Evolutionary conservation across 1,140 invertebrate species (phyloP).

Genomic region (Prorops nasuta): DNA sequence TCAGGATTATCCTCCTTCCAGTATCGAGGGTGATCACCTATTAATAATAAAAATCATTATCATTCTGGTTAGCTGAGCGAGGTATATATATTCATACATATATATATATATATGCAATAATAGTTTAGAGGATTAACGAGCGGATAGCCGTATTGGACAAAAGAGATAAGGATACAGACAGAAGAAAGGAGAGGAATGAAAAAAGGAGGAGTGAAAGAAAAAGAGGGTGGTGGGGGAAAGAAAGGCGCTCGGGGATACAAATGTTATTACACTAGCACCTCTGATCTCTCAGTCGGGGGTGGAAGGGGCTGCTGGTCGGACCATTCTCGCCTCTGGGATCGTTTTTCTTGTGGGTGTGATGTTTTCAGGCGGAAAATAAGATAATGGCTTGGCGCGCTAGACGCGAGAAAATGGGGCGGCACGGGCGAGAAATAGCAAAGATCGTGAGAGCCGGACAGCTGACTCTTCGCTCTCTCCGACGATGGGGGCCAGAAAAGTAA

Average conservation of each 20-base stretch:
- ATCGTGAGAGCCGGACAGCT: conserved; percentile 44
- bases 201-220: not conserved
- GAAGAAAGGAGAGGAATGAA: not conserved
- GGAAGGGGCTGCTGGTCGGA: conserved; percentile 21
- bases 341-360: conserved; percentile 52
- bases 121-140: too few relatives aligned
- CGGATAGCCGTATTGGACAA: too few relatives aligned
- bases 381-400: conserved; percentile 49
- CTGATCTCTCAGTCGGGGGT: conserved; percentile 23
- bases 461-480: conserved; percentile 21
- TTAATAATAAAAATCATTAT: too few relatives aligned
- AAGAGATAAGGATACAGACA: too few relatives aligned
- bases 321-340: conserved; percentile 26
- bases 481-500: conserved; percentile 28
- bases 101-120: too few relatives aligned
- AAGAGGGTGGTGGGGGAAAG: conserved; percentile 10
- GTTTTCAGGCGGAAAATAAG: conserved; percentile 56
- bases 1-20: conserved; percentile 41
- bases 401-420: conserved; percentile 30
- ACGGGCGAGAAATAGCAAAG: conserved; percentile 43
- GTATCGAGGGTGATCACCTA: too few relatives aligned
- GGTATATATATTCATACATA: too few relatives aligned
- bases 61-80: too few relatives aligned
- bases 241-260: conserved; percentile 28
- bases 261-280: conserved; percentile 32